Evolutionary conservation across 2,888 invertebrate genomes (phyloP), one percentile per base, ranked within the genome.

Genomic region (Hydraecia micacea): DNA sequence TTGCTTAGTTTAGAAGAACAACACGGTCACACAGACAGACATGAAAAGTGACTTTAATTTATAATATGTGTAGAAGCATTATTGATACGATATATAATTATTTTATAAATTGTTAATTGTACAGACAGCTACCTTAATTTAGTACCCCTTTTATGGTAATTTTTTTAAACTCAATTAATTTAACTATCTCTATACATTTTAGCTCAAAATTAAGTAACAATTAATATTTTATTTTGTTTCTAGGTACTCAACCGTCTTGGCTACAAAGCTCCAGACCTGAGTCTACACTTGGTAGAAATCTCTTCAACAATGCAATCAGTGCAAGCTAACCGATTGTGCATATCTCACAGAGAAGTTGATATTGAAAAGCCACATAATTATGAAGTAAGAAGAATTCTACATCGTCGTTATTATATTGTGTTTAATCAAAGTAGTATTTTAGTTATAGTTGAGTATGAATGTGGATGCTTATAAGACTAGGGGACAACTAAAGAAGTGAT

Each of bases 281-380:
- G 97, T 49, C 93, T 99, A 55, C 99, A 99, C 93, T 95, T 99
- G 79, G 98, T 99, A 1, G 99, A 99, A 97, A 97, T 99, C 13
- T 99, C 99, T 92, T 98, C 99, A 5, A 97, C 97, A 84, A 97
- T 99, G 92, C 98, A 98, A 87, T 96, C 97, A 75, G 93, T 99
- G 69, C 99, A 99, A 95, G 98, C 98, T 9, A 97, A 97, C 86
- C 97, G 97, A 75, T 96, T 99, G 6, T 98, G 99, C 91, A 94
- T 96, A 11, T 93, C 94, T 25, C 97, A 97, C 78, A 94, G 92
- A 75, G 94, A 95, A 67, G 93, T 95, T 11, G 95, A 94, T 77
- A 90, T 95, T 77, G 92, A 96, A 1, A 88, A 93, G 15, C 94
- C 95, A 55, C 90, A 96, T 79, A 93, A 97, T 77, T 93, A 96